Conservation (phyloP, 92 coral and sea anemone species). For the Metridium senile region DNA sequence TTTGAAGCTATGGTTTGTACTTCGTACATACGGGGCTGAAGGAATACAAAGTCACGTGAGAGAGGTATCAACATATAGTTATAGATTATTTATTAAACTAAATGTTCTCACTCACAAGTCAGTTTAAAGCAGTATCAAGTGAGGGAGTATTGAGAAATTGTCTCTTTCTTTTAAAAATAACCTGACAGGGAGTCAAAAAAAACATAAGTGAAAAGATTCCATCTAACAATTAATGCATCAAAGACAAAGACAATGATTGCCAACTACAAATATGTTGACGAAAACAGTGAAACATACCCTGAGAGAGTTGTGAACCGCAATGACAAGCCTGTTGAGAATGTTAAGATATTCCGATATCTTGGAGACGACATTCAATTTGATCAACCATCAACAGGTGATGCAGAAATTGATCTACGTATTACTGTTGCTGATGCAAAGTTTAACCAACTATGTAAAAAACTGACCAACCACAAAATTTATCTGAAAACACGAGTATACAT, state of each 20-base stretch:
- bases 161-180: not conserved
- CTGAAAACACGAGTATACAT: constrained; percentile 6
- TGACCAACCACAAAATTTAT: constrained; percentile 12
- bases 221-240: not conserved
- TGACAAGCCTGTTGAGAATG: not conserved
- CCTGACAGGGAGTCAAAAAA: not conserved
- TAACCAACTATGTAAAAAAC: constrained; percentile 20
- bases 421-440: constrained; percentile 26
- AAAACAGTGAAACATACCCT: constrained; percentile 3
- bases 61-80: constrained; percentile 14
- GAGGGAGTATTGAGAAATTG: no score
- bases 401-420: constrained; percentile 28
- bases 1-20: constrained; percentile 53
- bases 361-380: constrained; percentile 23
- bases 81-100: no score
- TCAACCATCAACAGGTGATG: constrained; percentile 43
- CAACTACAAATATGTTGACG: constrained; percentile 5
- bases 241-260: constrained; percentile 15
- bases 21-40: constrained; percentile 41
- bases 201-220: constrained; percentile 3
- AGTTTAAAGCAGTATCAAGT: no score
- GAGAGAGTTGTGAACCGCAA: not conserved
- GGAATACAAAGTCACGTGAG: constrained; percentile 46
- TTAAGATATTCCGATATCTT: constrained; percentile 19
- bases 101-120: no score